Conservation (phyloP, 2,888 invertebrate species). For the Smittia aterrima region DNA sequence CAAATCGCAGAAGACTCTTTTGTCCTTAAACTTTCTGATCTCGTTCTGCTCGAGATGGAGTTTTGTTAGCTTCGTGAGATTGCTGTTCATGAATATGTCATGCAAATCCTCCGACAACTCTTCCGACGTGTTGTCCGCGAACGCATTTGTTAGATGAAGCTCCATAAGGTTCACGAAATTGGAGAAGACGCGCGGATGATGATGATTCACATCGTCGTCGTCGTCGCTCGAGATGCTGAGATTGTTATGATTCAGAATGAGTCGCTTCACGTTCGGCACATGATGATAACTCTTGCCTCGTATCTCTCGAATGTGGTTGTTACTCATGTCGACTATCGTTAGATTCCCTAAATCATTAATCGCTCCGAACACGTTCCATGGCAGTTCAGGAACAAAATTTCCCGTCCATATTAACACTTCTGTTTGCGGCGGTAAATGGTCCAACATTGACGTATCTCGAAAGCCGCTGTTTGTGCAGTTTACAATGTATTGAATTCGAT, state of each 20-base stretch:
- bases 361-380: conserved; percentile 70
- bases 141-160: conserved; percentile 71
- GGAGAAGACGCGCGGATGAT: conserved; percentile 68
- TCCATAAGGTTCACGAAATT: conserved; percentile 68
- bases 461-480: conserved; percentile 69
- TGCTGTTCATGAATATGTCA: conserved; percentile 68
- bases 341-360: conserved; percentile 59
- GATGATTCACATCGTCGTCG: conserved; percentile 57
- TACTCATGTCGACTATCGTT: conserved; percentile 69
- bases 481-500: conserved; percentile 57
- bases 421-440: conserved; percentile 63
- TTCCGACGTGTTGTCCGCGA: conserved; percentile 63
- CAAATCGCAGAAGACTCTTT: conserved; percentile 67
- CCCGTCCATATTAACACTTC: conserved; percentile 71
- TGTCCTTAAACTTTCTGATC: conserved; percentile 64
- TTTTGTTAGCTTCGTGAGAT: conserved; percentile 64
- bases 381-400: conserved; percentile 63
- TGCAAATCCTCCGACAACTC: conserved; percentile 66
- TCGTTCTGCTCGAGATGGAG: conserved; percentile 75
- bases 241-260: conserved; percentile 71
- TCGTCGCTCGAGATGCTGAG: conserved; percentile 60
- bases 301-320: conserved; percentile 68
- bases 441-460: conserved; percentile 59
- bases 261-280: conserved; percentile 64
- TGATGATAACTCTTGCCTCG: conserved; percentile 73